phyloP scores from a whole-genome alignment of 1,140 invertebrate species.

The Bradysia coprophila region DNA sequence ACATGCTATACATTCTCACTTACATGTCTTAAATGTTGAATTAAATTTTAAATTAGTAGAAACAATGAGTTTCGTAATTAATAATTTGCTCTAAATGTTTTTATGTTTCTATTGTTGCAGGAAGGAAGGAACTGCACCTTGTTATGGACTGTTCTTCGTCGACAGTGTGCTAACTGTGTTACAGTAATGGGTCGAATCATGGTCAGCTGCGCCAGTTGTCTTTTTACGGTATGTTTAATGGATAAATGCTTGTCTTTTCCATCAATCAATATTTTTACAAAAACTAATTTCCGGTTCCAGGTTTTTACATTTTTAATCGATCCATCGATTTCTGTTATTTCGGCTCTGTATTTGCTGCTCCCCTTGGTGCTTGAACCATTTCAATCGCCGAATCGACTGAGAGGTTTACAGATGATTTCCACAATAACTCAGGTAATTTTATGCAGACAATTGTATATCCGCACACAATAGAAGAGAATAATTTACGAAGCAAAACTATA shows the following conservation, averaged over 20 bases:
- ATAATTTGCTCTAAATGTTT: too few species aligned
- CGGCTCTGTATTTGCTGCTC: conserved; percentile 78
- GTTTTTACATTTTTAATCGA: conserved; percentile 91
- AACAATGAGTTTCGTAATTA: too few species aligned
- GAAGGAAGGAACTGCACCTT: conserved; percentile 64
- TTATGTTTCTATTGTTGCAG: conserved; percentile 10
- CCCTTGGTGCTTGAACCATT: conserved; percentile 73
- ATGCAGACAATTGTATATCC: too few species aligned
- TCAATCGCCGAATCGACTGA: conserved; percentile 41
- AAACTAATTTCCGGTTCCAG: conserved; percentile 6
- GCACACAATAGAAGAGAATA: too few species aligned
- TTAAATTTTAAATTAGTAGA: too few species aligned
- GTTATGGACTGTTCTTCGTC: conserved; percentile 83
- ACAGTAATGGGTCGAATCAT: conserved; percentile 81
- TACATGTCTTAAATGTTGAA: too few species aligned
- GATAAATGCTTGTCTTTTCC: neutral
- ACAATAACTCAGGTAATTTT: conserved; percentile 85
- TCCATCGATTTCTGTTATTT: conserved; percentile 87
- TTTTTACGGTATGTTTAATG: conserved; percentile 49
- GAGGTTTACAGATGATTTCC: conserved; percentile 51
- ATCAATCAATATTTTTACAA: neutral
- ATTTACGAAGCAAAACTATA: too few species aligned
- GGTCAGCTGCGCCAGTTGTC: conserved; percentile 80
- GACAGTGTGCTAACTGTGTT: conserved; percentile 63
- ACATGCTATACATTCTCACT: too few species aligned